Conservation (phyloP, 2,797 vertebrate species). For the Fratercula arctica region DNA sequence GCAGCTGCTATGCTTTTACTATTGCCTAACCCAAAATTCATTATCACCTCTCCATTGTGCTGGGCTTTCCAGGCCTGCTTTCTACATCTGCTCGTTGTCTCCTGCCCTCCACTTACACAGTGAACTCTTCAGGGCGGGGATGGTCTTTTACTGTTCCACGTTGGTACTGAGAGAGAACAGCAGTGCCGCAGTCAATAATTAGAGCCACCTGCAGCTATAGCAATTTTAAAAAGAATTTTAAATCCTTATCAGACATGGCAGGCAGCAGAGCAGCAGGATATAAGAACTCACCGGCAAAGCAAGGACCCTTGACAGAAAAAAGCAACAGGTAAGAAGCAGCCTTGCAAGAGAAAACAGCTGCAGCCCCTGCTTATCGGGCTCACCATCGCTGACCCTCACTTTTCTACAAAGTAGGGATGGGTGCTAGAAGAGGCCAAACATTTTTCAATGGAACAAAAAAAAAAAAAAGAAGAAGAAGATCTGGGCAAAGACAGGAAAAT, state of each 20-base stretch:
- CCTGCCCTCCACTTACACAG: not conserved
- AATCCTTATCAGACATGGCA: not conserved
- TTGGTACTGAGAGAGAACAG: not conserved
- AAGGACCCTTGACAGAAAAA: not conserved
- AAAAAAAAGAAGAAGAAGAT: not conserved
- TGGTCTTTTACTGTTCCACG: not conserved
- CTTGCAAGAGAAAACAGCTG: not conserved
- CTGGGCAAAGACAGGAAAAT: not conserved
- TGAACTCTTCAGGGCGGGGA: not conserved
- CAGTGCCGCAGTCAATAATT: not conserved
- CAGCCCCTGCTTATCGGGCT: not conserved
- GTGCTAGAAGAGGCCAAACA: not conserved
- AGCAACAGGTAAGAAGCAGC: not conserved
- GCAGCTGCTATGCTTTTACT: not conserved
- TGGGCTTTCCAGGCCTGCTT: not conserved
- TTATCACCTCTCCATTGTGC: not conserved
- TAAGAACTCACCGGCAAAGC: not conserved
- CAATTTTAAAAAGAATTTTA: not conserved
- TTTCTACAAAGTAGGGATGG: not conserved
- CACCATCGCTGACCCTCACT: accelerated
- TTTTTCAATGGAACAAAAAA: not conserved
- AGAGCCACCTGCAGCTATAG: not conserved
- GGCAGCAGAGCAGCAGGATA: not conserved
- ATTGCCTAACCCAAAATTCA: not conserved
- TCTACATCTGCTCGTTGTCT: not conserved